Conservation (phyloP, 2,888 invertebrate genomes). For the Lysandra coridon region DNA sequence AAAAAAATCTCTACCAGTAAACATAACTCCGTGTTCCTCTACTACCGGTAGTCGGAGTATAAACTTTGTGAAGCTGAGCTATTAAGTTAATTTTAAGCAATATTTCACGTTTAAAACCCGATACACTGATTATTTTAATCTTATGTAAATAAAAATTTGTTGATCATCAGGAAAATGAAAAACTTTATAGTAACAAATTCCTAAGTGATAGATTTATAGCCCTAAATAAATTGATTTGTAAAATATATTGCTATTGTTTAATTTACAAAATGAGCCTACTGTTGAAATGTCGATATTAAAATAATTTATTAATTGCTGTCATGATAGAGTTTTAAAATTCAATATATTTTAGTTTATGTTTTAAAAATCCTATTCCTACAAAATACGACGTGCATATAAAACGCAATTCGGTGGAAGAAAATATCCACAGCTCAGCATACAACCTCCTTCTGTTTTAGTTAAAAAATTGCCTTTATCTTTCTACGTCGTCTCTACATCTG, state of each 20-base stretch:
- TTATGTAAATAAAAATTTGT: neutral
- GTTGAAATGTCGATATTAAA: too few relatives aligned
- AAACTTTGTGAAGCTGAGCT: neutral
- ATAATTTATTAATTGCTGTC: too few relatives aligned
- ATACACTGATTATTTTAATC: conserved; percentile 5
- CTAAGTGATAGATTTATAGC: neutral
- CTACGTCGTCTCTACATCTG: too few relatives aligned
- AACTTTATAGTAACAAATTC: conserved; percentile 1
- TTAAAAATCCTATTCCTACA: too few relatives aligned
- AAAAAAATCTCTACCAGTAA: neutral
- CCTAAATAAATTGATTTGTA: neutral
- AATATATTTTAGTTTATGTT: too few relatives aligned
- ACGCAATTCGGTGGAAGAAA: too few relatives aligned
- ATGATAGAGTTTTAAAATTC: too few relatives aligned
- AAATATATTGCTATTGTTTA: neutral
- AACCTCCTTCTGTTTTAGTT: too few relatives aligned
- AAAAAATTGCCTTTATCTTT: too few relatives aligned
- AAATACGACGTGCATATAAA: too few relatives aligned
- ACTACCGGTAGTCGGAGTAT: neutral
- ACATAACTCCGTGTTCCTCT: neutral
- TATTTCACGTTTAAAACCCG: neutral
- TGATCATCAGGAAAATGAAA: neutral
- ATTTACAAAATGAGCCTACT: too few relatives aligned
- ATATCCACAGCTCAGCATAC: too few relatives aligned
- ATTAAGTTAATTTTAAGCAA: neutral